These are phyloP conservation scores for Toxotes chatareus DNA, from an alignment of 2,113 vertebrate species.

Conservation along the genomic window DNA sequence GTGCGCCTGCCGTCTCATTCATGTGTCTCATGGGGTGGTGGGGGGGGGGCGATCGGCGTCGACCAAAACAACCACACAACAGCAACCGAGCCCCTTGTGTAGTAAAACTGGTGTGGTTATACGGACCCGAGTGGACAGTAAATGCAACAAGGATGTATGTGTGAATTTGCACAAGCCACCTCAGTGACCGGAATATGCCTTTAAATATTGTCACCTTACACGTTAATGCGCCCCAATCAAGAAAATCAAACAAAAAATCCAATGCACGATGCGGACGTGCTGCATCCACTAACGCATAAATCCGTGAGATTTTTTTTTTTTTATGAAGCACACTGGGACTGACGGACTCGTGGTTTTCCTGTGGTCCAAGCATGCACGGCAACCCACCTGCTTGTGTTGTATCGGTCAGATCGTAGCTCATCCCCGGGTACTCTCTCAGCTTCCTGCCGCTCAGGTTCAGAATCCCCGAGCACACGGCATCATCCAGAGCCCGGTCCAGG, in stretches of 20 bases:
- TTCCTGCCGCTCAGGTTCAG: slow-evolving; percentile 96
- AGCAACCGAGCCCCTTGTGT: slow-evolving; percentile 19
- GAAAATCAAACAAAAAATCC: slow-evolving; percentile 12
- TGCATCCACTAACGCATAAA: slow-evolving; percentile 6
- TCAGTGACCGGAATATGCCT: slow-evolving; percentile 17
- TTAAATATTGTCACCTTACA: slow-evolving; percentile 47
- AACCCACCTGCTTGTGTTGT: slow-evolving; percentile 94
- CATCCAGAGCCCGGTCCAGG: slow-evolving; percentile 94
- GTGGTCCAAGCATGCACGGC: not conserved
- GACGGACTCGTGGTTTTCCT: not conserved
- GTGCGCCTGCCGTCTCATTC: slow-evolving; percentile 77
- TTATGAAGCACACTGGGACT: not conserved
- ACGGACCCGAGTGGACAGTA: not conserved
- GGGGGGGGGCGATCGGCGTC: slow-evolving; percentile 27
- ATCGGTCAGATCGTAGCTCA: slow-evolving; percentile 93
- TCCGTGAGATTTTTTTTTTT: not conserved
- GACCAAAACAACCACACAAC: slow-evolving; percentile 59
- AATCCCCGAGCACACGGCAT: slow-evolving; percentile 92
- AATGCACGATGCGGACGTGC: slow-evolving; percentile 41
- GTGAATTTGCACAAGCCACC: not conserved
- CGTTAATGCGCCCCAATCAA: slow-evolving; percentile 26
- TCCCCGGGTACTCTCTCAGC: slow-evolving; percentile 93
- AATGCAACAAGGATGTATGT: slow-evolving; percentile 14
- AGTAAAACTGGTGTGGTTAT: slow-evolving; percentile 4
- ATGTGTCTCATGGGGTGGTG: slow-evolving; percentile 51